Evolutionary conservation across 2,113 vertebrate species (phyloP), one percentile per base, ranked within the genome.

Genomic region (Psammodynastes pulverulentus): DNA sequence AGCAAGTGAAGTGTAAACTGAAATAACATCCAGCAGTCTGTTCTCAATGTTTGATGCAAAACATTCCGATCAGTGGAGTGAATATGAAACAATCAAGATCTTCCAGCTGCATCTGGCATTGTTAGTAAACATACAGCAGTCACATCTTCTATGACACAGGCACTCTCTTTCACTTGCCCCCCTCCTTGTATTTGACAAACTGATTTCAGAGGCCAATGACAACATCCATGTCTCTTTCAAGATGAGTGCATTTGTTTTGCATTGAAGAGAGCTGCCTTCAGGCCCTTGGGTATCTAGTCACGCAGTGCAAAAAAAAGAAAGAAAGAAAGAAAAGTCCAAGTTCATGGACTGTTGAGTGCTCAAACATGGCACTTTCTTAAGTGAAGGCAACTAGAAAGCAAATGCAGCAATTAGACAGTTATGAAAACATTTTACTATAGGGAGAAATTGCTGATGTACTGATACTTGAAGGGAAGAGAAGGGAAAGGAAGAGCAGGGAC

Each of bases 211-310:
- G 93, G 92, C 92, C 94, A n/a, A 0, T 49, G 95, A 91, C 93
- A 95, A 58, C 93, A 91, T 7, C 39, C 2, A 0, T 34, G 90
- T 95, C 49, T 91, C 93, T 96, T 96, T 96, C 93, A 91, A 94
- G 94, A 86, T 84, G 95, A 97, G 52, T 89, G 94, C 94, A 39
- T 96, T 94, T 95, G 92, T 90, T 95, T 91, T 93, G 93, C 91
- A 0, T 94, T 91, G 52, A 91, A 54, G 92, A 91, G 17, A 88
- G 62, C 39, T 94, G 89, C 87, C 94, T 94, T 95, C 92, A 93
- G 95, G 94, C 96, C 96, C 79, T 93, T 93, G 92, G 90, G 88
- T 94, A 93, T 91, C 94, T 91, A n/a, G n/a, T 97, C 96, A 94
- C 0, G 3, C 79, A 58, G 87, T 7, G 92, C 72, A 96, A 34